Conservation (phyloP, 30 jellyfish, hydroid and myxozoan species). For the Catostylus mosaicus region DNA sequence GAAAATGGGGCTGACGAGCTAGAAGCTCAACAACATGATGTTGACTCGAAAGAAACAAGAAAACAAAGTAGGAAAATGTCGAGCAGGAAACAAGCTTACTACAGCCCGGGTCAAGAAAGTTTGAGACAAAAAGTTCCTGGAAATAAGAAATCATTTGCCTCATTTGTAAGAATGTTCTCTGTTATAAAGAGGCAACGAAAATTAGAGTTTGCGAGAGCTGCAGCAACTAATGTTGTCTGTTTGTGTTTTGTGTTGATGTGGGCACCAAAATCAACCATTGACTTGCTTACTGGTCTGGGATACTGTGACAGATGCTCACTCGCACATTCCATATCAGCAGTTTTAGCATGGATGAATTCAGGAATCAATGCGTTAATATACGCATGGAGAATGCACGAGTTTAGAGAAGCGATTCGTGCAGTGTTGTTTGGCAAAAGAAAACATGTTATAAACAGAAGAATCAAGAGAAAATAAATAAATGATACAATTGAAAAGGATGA, state of each 20-base stretch:
- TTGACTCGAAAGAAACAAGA: neutral
- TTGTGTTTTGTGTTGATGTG: conserved; percentile 65
- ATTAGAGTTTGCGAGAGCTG: conserved; percentile 43
- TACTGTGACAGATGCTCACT: conserved; percentile 40
- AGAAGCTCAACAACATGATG: neutral
- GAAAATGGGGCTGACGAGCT: neutral
- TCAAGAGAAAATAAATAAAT: too few relatives aligned
- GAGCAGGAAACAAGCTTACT: conserved; percentile 9
- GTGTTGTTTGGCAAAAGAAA: neutral
- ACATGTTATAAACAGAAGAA: too few relatives aligned
- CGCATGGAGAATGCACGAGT: conserved; percentile 75
- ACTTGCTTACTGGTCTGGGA: conserved; percentile 63
- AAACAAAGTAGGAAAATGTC: neutral
- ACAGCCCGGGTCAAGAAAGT: neutral
- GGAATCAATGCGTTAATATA: conserved; percentile 67
- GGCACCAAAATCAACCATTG: conserved; percentile 74
- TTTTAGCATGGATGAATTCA: conserved; percentile 69
- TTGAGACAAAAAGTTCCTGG: neutral
- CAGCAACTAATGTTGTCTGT: conserved; percentile 58
- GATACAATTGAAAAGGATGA: neutral
- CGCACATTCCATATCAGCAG: conserved; percentile 57
- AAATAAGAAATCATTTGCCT: conserved; percentile 13
- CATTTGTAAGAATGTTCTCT: conserved; percentile 28
- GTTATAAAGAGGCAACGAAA: conserved; percentile 29
- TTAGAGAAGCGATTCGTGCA: conserved; percentile 43